Base-by-base conservation (phyloP, 2,888 invertebrate species). In the Luffia ferchaultella region DNA sequence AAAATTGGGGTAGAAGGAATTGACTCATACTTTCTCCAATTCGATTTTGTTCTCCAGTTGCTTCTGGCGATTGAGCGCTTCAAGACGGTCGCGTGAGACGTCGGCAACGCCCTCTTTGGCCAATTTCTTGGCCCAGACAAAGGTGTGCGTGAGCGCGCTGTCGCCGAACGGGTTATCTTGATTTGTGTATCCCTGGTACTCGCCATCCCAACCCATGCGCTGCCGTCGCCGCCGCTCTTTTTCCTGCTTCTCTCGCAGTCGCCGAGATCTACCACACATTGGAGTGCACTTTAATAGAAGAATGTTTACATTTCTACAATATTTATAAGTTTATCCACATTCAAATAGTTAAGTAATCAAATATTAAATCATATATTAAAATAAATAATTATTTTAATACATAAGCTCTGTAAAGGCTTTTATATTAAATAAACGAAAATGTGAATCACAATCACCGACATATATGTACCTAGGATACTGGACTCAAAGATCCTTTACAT, bases 81-180 rank as follows among this genome's bases (percentile, higher is more conserved):
- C 96, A 0, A 97, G 79, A 59, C 96, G 92, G 59, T 94, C 93
- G 16, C 88, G 84, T 16, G 89, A 89, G 0, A 93, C 89, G 52
- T 90, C 89, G 47, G 90, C 88, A 1, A 96, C 82, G 0, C 98
- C 99, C 65, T 98, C 96, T 62, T 96, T 95, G 52, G 97, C 93
- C 46, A 98, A 83, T 71, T 99, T 99, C 75, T 98, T 98, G 18
- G 87, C 87, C 99, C 99, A 99, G 0, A 97, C 94, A 76, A 99
- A 99, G 0, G 96, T 94, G 30, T 97, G 92, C 2, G 97, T 88
- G 42, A 99, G 87, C 62, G 96, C 96, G 0, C 95, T 94, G 85
- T 99, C 99, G 0, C 98, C 98, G 73, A 98, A 99, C 0, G 99
- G 99, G 79, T 99, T 99, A 73, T 99, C 98, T 49, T 94, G 93